Base-by-base conservation (phyloP, 2,113 vertebrate genomes). In the Micromys minutus region DNA sequence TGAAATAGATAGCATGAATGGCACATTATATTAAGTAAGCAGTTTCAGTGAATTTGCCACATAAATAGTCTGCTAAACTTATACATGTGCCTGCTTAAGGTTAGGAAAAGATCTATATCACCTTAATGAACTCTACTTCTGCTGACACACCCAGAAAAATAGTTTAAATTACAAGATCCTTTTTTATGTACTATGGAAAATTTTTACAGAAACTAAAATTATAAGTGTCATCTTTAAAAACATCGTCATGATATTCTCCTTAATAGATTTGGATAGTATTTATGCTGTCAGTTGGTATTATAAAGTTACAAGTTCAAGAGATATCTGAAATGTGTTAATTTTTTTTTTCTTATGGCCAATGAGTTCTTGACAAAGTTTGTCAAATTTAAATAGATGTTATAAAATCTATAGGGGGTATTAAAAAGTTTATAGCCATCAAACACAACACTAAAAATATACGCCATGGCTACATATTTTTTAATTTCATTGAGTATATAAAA, bases 121-220 rank as follows among this genome's bases (percentile, higher is more conserved):
- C 97, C 85, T 98, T 98, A 98, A 98, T 98, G 97, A 98, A 97
- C 96, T 98, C 96, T 76, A 71, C 89, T 97, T 95, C 89, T 97
- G 94, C 97, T 97, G 97, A 98, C 83, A 89, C 94, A 91, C 90
- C 95, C 95, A 97, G 93, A 97, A 97, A 97, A 4, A 85, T n/a
- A n/a, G 92, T 97, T 67, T 96, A 96, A 97, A 98, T 96, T 97
- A 97, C 79, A 97, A 97, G 69, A 96, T 96, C 97, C 93, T 98
- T 98, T 57, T 11, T 74, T 88, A 79, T 3, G 36, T 26, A 45
- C 63, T 69, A 91, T 0, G 29, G 55, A 36, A 92, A 93, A 85
- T 89, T 96, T 87, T 93, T 90, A 52, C n/a, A 75, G 55, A 71
- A 85, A 24, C 31, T 72, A 13, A 45, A 80, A 91, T 89, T 96